These are phyloP conservation scores for Emydoidea blandingii DNA, from an alignment of 2,797 vertebrate genomes.

Conservation along the genomic window DNA sequence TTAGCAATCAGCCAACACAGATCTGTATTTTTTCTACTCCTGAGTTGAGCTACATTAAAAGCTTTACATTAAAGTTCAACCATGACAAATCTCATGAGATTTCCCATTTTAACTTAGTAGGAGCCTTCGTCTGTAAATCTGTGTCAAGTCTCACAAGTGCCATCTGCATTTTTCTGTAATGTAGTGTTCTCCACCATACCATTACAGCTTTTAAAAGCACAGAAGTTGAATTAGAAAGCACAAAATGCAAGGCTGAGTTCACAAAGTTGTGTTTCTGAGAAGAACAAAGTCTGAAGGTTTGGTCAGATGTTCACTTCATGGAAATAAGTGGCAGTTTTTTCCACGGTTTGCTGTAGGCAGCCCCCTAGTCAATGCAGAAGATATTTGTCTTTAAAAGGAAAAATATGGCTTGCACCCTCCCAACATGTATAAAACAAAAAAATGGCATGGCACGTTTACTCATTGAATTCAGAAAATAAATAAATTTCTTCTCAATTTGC, in stretches of 20 bases:
- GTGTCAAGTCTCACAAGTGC: neutral
- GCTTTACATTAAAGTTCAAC: neutral
- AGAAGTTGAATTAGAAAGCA: neutral
- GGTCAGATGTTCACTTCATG: neutral
- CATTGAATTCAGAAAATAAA: neutral
- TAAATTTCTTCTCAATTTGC: neutral
- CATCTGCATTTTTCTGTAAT: neutral
- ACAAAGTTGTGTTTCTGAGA: neutral
- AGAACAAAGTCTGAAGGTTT: no score
- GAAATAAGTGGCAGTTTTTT: neutral
- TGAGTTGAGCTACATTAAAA: conserved; percentile 27
- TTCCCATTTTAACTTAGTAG: neutral
- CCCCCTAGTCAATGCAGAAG: neutral
- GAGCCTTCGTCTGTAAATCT: neutral
- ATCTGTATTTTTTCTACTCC: neutral
- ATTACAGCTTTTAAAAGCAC: neutral
- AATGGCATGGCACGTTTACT: neutral
- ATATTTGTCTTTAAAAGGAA: neutral
- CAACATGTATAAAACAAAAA: neutral
- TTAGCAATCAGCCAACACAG: neutral
- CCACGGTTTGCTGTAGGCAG: neutral
- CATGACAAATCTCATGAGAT: neutral
- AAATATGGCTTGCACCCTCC: neutral
- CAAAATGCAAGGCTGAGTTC: neutral
- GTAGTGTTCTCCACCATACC: neutral